Percentiles rank a stretch among this genome's conserved stretches.
phyloP scores from a whole-genome alignment of 2,888 invertebrate genomes.

The Lomographa bimaculata region DNA sequence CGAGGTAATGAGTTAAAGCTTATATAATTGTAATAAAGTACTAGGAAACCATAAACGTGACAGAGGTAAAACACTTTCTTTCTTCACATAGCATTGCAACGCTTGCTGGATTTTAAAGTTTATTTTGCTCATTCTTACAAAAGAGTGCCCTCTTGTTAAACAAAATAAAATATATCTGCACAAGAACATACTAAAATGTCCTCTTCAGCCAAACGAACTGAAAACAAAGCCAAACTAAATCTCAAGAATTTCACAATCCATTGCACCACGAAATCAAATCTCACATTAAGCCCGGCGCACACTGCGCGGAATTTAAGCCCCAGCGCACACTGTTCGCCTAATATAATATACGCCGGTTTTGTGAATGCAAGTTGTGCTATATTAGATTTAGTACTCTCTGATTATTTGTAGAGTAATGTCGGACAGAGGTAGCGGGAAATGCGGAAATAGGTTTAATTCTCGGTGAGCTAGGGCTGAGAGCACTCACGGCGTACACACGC shows the following conservation, averaged over 20 bases:
- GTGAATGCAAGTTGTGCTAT: conserved; percentile 66
- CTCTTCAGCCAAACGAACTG: conserved; percentile 6
- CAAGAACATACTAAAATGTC: no score
- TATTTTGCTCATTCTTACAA: no score
- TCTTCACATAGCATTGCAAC: no score
- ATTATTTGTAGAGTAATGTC: conserved; percentile 63
- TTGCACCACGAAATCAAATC: conserved; percentile 31
- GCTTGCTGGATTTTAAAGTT: no score
- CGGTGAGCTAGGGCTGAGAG: no score
- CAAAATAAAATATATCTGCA: no score
- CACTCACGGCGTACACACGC: no score
- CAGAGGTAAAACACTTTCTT: no score
- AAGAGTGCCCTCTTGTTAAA: no score
- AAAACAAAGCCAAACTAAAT: conserved; percentile 14
- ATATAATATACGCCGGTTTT: conserved; percentile 68
- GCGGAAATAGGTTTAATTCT: conserved; percentile 9
- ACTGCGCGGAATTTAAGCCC: conserved; percentile 20
- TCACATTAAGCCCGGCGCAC: conserved; percentile 26
- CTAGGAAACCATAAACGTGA: no score
- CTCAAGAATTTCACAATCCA: conserved; percentile 24
- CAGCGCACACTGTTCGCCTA: conserved; percentile 41
- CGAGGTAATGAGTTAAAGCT: no score
- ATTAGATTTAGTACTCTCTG: conserved; percentile 77
- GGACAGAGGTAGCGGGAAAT: conserved; percentile 23
- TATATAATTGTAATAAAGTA: no score